A percentile compares a stretch with the other conserved stretches of the same genome.
Conservation (phyloP, 2,113 vertebrate species). For the Siniperca chuatsi region DNA sequence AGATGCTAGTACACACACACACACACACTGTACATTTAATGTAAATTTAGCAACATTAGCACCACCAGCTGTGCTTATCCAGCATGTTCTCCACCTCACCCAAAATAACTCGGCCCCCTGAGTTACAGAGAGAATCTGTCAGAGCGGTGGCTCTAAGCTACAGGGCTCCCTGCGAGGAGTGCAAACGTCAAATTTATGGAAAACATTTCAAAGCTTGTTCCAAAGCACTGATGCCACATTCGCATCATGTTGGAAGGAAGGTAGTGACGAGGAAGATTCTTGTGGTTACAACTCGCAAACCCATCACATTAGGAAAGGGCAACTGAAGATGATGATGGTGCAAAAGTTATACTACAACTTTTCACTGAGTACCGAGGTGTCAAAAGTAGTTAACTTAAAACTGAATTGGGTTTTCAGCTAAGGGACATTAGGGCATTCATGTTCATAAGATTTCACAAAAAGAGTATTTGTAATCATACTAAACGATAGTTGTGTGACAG, state of each 20-base stretch:
- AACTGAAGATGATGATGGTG: not conserved
- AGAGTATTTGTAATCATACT: constrained; percentile 5
- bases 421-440: not conserved
- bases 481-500: not conserved
- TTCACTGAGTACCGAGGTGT: not conserved
- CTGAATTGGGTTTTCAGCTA: not conserved
- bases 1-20: not conserved
- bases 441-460: not conserved
- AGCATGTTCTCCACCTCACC: constrained; percentile 45
- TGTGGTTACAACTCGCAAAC: not conserved
- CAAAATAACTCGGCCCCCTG: constrained; percentile 60
- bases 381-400: not conserved
- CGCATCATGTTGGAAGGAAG: not conserved
- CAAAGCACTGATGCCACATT: not conserved
- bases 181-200: not conserved
- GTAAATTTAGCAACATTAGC: constrained; percentile 56
- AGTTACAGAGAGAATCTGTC: constrained; percentile 31
- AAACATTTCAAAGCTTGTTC: constrained; percentile 9
- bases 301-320: not conserved
- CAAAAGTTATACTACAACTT: not conserved
- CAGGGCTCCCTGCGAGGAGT: constrained; percentile 2
- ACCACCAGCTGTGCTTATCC: constrained; percentile 57
- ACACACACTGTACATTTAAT: constrained; percentile 2
- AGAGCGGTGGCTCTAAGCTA: constrained; percentile 10
- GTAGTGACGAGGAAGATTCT: not conserved